Conservation (phyloP, 2,113 vertebrate species). For the Cyprinodon variegatus region DNA sequence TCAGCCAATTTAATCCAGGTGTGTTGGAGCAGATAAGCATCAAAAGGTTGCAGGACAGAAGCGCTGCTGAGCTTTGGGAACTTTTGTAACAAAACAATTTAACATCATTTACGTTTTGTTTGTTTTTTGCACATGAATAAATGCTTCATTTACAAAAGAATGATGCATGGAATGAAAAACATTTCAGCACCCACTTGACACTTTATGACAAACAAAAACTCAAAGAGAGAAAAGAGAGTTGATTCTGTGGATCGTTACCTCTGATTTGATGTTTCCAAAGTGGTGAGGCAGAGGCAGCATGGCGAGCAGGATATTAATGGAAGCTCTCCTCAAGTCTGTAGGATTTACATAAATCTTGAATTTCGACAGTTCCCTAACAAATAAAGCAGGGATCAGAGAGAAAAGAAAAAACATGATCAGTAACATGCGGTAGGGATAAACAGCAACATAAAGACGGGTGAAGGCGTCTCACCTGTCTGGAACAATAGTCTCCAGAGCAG, state of each 20-base stretch:
- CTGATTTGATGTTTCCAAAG: slow-evolving; percentile 94
- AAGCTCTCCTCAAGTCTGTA: slow-evolving; percentile 93
- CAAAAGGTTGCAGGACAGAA: too few relatives aligned
- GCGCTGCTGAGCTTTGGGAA: too few relatives aligned
- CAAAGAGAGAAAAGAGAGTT: neutral
- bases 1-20: too few relatives aligned
- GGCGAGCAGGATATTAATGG: slow-evolving; percentile 93
- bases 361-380: slow-evolving; percentile 90
- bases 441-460: neutral
- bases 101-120: too few relatives aligned
- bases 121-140: too few relatives aligned
- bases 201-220: neutral
- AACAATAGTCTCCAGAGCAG: slow-evolving; percentile 94
- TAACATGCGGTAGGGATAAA: neutral
- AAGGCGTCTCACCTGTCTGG: slow-evolving; percentile 87
- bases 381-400: neutral
- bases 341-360: slow-evolving; percentile 97
- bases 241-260: slow-evolving; percentile 75
- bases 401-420: neutral
- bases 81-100: too few relatives aligned
- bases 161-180: too few relatives aligned
- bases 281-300: slow-evolving; percentile 95
- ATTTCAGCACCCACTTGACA: neutral
- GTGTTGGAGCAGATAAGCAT: too few relatives aligned
- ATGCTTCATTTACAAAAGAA: too few relatives aligned